Conservation (phyloP, 2,113 vertebrate species). For the Isichthys henryi region DNA sequence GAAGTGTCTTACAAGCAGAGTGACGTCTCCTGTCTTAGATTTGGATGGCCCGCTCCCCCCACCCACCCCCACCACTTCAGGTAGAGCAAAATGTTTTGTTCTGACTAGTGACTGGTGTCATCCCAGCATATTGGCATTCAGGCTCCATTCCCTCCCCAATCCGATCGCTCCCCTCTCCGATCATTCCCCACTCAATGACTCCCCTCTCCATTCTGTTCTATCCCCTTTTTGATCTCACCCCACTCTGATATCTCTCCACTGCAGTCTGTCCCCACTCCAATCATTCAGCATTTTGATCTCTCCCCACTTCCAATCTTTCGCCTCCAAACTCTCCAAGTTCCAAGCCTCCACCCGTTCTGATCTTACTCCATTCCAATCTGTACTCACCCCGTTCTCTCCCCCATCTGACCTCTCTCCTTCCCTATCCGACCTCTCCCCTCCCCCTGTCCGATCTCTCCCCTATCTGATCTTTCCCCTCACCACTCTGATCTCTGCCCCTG, state of each 20-base stretch:
- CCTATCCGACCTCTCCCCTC: neutral
- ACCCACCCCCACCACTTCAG: neutral
- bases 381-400: neutral
- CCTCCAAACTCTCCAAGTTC: neutral
- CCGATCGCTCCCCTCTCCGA: neutral
- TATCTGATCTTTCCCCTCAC: neutral
- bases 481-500: neutral
- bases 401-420: neutral
- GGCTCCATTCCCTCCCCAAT: neutral
- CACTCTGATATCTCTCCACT: neutral
- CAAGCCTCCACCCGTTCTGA: neutral
- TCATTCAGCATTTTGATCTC: no score
- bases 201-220: neutral
- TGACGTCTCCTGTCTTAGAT: neutral
- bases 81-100: neutral
- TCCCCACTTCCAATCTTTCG: no score
- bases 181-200: neutral
- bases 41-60: neutral
- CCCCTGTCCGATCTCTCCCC: neutral
- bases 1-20: constrained; percentile 1
- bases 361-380: neutral
- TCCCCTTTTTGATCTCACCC: neutral
- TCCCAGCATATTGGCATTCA: neutral
- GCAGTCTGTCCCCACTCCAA: no score
- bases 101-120: neutral